Evolutionary conservation across 1,140 invertebrate genomes (phyloP), one percentile per base, ranked within the genome.

Genomic region (Bombus polaris): DNA sequence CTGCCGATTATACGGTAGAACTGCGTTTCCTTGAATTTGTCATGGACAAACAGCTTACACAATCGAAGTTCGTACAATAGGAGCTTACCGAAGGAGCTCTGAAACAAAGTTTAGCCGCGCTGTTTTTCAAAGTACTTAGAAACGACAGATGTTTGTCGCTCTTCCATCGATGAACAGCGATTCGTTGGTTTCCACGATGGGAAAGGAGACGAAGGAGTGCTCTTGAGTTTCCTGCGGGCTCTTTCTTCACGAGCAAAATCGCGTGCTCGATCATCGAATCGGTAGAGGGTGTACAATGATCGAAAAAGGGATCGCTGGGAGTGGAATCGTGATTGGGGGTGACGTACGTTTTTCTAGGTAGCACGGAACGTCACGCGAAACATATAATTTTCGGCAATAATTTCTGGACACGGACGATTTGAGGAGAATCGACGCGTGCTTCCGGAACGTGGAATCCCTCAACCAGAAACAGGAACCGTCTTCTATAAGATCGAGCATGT

Each of bases 361-460:
- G 42, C 79, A 82, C 44, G 72, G 65, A 53, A 83, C 65, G 35
- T 42, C 81, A 81, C 66, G 71, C 75, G 76, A 81, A 88, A 91
- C 86, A 70, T 88, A 78, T 90, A 92, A 92, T 92, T 90, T 89
- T 68, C 47, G 53, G 81, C 83, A 87, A 91, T 89, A 91, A 90
- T 90, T 90, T 68, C 66, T 47, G 66, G 83, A 81, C 87, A 93
- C 88, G 92, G 90, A 93, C 92, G 89, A 93, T 93, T 93, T 91
- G 85, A 90, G 85, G 76, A 28, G 84, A 93, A 92, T 87, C 87
- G 90, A 92, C 85, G 90, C 91, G 88, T 90, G 85, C 90, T 91
- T 92, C 91, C 92, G 91, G 87, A 89, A 76, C 65, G 85, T 47
- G 81, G 81, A 62, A 66, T 72, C 78, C 89, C 85, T 73, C 75